Evolutionary conservation across 92 coral and sea anemone genomes (phyloP), one percentile per base, ranked within the genome.

Genomic region (Paragorgia papillata): DNA sequence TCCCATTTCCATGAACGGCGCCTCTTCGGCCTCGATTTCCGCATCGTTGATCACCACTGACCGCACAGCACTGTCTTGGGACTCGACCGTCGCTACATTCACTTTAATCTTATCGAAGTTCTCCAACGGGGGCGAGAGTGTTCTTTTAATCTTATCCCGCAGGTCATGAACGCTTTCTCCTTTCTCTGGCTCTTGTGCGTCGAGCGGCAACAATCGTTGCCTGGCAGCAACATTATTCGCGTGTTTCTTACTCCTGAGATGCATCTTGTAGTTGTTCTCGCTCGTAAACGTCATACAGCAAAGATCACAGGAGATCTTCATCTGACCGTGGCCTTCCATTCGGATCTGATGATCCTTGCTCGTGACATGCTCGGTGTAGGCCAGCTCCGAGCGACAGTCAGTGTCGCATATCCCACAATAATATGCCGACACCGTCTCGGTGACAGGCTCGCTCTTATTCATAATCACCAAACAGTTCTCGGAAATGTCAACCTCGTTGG

Each of bases 271-370:
- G 61, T 83, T 83, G 58, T 73, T 66, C 37, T 55, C 83, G 48
- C 49, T 57, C 29, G 76, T 76, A 44, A 80, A 83, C 26, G 80
- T 80, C 80, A 83, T 65, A 24, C 80, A 57, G 71, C 87, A 83
- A 2, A 83, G 82, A 18, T 67, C 83, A 48, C 83, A 83, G 34
- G 75, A 83, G 57, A 75, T 75, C 44, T 83, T 83, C 8, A 71
- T 53, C 60, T 71, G 78, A 18, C 78, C 78, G 57, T 71, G 78
- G 9, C 78, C 78, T 32, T 71, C 64, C 78, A 71, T 71, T 17
- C 78, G 78, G 4, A 71, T 55, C 37, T 71, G 78, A 37, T 71
- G 78, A 12, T 71, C 78, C 37, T 71, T 71, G 31, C 78, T 35
- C 8, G 64, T 71, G 18, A 71, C 78, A 14, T 71, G 78, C 25